phyloP scores from a whole-genome alignment of 2,113 vertebrate genomes.

The Euleptes europaea region DNA sequence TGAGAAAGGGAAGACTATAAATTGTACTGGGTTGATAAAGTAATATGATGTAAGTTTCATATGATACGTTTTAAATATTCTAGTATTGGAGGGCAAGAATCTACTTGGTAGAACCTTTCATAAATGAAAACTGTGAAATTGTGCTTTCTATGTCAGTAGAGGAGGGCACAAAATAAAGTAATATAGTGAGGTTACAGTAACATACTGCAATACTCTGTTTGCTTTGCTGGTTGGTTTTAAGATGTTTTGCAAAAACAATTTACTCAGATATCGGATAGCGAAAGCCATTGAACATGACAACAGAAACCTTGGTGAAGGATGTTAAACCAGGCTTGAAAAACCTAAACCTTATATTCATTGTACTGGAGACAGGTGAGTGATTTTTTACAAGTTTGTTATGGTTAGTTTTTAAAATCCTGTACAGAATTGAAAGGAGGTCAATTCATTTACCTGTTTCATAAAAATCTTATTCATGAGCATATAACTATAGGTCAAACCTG shows the following conservation, averaged over 20 bases:
- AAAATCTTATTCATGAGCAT: neutral
- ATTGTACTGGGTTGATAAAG: neutral
- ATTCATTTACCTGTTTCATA: neutral
- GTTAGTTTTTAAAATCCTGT: neutral
- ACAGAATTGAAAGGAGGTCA: neutral
- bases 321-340: slow-evolving; percentile 87
- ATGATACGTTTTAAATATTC: neutral
- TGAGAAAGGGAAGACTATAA: neutral
- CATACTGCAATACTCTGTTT: neutral
- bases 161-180: neutral
- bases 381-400: neutral
- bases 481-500: neutral
- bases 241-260: neutral
- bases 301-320: slow-evolving; percentile 82
- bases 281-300: slow-evolving; percentile 71
- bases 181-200: neutral
- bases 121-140: neutral
- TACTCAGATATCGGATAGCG: slow-evolving; percentile 20
- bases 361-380: slow-evolving; percentile 82
- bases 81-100: neutral
- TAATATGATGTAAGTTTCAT: neutral
- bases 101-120: neutral
- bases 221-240: neutral
- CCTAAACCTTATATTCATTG: slow-evolving; percentile 86
- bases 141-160: neutral